These are phyloP conservation scores for Ptilorrhoa leucosticta DNA, from an alignment of 2,113 vertebrate genomes.

Conservation along the genomic window DNA sequence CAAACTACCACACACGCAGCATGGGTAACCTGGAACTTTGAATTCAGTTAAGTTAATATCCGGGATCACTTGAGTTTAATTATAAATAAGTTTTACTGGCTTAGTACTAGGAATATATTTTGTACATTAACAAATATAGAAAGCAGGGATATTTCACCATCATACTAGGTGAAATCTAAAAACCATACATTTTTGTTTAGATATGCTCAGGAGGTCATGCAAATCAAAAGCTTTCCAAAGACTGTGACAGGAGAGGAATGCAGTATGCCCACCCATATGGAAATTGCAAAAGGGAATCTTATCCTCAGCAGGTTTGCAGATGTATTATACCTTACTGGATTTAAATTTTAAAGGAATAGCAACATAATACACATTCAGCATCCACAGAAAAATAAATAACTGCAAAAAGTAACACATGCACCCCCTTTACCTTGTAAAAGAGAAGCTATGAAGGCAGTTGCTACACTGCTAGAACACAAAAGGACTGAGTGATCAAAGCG, in stretches of 20 bases:
- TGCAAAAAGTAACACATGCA: neutral
- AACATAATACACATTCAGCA: neutral
- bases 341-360: neutral
- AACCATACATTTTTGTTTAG: neutral
- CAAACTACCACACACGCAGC: neutral
- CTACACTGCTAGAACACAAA: constrained; percentile 93
- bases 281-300: neutral
- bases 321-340: neutral
- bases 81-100: neutral
- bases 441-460: constrained; percentile 95
- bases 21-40: neutral
- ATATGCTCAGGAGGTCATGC: neutral
- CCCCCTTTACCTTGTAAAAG: constrained; percentile 85
- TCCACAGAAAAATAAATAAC: neutral
- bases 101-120: neutral
- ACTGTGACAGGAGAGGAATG: neutral
- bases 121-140: neutral
- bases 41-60: neutral
- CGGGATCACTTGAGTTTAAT: neutral
- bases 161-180: neutral
- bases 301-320: neutral
- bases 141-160: neutral
- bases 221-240: neutral
- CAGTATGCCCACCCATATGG: neutral
- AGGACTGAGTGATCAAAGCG: constrained; percentile 88